Percentiles rank a stretch among this genome's conserved stretches.
phyloP scores from a whole-genome alignment of 2,113 vertebrate genomes.

The Lycocorax pyrrhopterus region DNA sequence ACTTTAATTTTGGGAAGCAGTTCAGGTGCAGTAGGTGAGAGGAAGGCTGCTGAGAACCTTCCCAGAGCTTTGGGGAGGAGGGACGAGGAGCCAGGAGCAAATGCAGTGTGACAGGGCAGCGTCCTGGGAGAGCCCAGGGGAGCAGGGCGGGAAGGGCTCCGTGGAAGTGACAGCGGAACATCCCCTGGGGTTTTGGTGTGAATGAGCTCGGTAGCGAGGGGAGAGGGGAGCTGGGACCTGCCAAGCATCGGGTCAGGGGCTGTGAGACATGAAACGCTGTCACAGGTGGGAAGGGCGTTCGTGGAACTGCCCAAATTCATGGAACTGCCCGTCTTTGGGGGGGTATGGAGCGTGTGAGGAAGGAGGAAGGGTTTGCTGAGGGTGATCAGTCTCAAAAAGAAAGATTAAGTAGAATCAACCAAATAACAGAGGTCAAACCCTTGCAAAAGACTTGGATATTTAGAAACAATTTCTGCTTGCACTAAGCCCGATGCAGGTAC shows the following conservation, averaged over 20 bases:
- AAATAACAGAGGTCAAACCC: background rate
- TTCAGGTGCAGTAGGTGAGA: rapidly evolving
- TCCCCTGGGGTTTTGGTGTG: background rate
- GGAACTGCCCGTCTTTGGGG: rapidly evolving
- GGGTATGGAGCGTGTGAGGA: background rate
- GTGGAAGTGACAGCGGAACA: background rate
- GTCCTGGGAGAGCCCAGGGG: background rate
- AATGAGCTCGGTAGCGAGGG: background rate
- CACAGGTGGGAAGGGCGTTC: background rate
- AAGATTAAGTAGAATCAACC: background rate
- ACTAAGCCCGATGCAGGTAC: rapidly evolving
- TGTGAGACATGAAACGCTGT: rapidly evolving
- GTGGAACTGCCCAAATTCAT: background rate
- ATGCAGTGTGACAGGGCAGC: background rate
- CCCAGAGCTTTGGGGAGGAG: background rate
- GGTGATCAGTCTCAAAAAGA: rapidly evolving
- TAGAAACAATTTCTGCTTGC: background rate
- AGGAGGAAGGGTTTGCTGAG: background rate
- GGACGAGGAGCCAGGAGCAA: background rate
- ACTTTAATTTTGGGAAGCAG: background rate
- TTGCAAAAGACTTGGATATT: background rate
- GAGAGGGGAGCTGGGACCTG: background rate
- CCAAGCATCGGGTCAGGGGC: rapidly evolving
- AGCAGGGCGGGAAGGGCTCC: background rate
- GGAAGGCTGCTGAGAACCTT: background rate